phyloP scores from a whole-genome alignment of 2,888 invertebrate species.

The Isoperla grammatica region DNA sequence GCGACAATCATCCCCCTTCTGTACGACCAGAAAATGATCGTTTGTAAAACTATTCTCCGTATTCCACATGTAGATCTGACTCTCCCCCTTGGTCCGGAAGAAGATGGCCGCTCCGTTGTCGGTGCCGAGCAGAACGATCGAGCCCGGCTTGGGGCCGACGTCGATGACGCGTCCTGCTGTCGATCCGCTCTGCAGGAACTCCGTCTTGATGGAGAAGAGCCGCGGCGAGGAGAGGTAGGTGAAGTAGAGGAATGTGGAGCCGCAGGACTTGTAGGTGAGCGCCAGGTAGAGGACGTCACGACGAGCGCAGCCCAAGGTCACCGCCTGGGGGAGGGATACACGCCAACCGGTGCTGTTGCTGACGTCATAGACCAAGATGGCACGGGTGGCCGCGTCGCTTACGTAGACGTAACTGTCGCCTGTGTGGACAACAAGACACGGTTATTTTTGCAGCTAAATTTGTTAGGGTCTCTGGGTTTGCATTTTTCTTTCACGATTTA shows the following conservation, averaged over 20 bases:
- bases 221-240: conserved; percentile 58
- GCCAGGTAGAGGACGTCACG: conserved; percentile 62
- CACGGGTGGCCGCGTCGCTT: conserved; percentile 63
- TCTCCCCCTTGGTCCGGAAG: conserved; percentile 57
- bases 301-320: conserved; percentile 48
- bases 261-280: conserved; percentile 53
- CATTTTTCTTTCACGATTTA: too few species aligned
- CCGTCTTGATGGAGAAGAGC: conserved; percentile 59
- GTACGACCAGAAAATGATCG: conserved; percentile 53
- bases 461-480: too few species aligned
- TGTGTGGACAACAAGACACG: too few species aligned
- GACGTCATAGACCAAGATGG: conserved; percentile 62
- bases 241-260: conserved; percentile 54
- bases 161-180: conserved; percentile 53
- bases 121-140: conserved; percentile 54
- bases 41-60: conserved; percentile 51
- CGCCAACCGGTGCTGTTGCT: conserved; percentile 56
- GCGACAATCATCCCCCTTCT: conserved; percentile 53
- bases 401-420: conserved; percentile 47
- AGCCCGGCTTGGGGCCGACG: conserved; percentile 52
- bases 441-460: too few species aligned
- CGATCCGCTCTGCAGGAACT: conserved; percentile 53
- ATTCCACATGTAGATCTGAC: conserved; percentile 60
- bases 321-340: conserved; percentile 52
- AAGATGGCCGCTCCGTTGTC: conserved; percentile 55